A percentile compares a stretch with the other conserved stretches of the same genome.
Evolutionary conservation across 2,797 vertebrate species (phyloP).

Genomic region (Kryptolebias ocellatus): DNA sequence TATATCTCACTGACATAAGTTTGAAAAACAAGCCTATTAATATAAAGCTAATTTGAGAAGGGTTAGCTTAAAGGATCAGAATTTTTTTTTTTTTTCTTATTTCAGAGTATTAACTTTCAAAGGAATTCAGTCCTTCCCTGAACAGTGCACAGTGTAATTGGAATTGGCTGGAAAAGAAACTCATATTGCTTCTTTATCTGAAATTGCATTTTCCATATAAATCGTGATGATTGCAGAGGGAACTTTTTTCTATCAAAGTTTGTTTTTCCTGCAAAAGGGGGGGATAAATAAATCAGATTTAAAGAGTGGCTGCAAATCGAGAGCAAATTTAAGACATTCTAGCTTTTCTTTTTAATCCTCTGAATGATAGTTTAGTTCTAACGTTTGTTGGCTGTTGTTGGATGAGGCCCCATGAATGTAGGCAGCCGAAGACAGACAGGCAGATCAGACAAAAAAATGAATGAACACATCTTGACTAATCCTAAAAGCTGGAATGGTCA

Average conservation of each 20-base stretch:
- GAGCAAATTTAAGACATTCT: background rate
- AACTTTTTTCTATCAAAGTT: conserved; percentile 52
- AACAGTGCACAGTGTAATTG: conserved; percentile 7
- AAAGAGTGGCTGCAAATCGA: conserved; percentile 6
- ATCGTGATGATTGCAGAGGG: conserved; percentile 23
- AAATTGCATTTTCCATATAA: conserved; percentile 40
- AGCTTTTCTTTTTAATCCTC: too few species aligned
- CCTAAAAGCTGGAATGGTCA: too few species aligned
- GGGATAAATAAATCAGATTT: background rate
- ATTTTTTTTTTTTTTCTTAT: background rate
- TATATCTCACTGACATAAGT: background rate
- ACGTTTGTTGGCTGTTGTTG: too few species aligned
- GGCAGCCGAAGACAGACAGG: too few species aligned
- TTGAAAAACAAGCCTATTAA: background rate
- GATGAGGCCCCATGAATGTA: too few species aligned
- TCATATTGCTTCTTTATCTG: conserved; percentile 44
- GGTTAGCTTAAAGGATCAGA: background rate
- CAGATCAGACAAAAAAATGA: too few species aligned
- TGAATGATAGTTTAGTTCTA: too few species aligned
- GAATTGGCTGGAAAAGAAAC: conserved; percentile 5
- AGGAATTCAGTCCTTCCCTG: conserved; percentile 11
- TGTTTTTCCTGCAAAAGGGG: conserved; percentile 21
- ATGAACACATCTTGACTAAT: too few species aligned
- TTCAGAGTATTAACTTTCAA: conserved; percentile 10
- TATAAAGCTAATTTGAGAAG: background rate